Percentiles rank a stretch among this genome's conserved stretches.
Conservation (phyloP, 2,113 vertebrate species). For the Sturnus vulgaris region DNA sequence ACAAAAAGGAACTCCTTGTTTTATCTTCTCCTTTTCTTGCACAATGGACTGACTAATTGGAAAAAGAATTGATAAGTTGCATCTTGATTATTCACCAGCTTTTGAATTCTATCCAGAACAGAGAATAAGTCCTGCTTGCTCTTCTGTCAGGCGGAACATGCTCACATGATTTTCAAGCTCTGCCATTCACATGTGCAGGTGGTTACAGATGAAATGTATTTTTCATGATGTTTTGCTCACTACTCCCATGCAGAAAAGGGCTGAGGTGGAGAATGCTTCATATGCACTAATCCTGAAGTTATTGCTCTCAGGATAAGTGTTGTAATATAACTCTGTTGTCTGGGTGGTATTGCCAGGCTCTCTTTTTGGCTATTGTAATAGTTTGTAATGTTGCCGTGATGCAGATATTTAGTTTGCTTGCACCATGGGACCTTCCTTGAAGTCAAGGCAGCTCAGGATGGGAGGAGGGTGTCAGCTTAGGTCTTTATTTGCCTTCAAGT, state of each 20-base stretch:
- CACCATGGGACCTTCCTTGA: neutral
- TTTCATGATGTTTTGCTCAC: neutral
- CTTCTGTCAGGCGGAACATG: neutral
- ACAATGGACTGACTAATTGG: neutral
- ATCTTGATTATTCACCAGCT: neutral
- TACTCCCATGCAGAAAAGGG: neutral
- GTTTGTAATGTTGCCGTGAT: accelerated
- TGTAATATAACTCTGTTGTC: neutral
- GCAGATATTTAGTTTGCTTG: neutral
- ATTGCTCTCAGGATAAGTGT: neutral
- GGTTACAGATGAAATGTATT: neutral
- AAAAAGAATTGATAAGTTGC: neutral
- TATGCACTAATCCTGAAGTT: neutral
- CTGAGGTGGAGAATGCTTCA: neutral
- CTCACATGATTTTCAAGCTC: neutral
- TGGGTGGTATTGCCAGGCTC: neutral
- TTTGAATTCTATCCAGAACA: neutral
- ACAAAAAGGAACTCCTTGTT: neutral
- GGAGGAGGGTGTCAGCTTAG: neutral
- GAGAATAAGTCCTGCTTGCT: neutral
- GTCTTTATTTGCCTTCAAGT: neutral
- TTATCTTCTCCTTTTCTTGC: neutral
- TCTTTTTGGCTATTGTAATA: neutral
- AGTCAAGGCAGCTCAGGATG: neutral
- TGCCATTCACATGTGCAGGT: slow-evolving; percentile 9